Evolutionary conservation across 2,113 vertebrate genomes (phyloP).

Genomic region (Todiramphus chloris): DNA sequence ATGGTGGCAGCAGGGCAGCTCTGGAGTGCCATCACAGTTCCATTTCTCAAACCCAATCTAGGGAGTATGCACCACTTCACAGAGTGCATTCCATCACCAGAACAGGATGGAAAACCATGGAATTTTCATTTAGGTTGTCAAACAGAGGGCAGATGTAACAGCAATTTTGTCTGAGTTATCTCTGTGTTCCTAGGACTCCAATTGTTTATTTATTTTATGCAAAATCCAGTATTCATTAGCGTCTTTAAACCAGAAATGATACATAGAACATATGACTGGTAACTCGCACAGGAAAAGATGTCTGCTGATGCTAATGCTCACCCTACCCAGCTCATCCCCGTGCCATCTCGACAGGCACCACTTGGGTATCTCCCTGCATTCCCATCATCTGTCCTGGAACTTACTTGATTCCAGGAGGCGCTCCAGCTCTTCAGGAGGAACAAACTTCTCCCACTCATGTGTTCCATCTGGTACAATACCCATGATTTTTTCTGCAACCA

Average conservation of each 20-base stretch:
- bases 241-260: neutral
- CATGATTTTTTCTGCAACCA: conserved; percentile 87
- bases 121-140: neutral
- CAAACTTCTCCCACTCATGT: conserved; percentile 95
- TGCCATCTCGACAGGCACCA: neutral
- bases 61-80: neutral
- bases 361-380: neutral
- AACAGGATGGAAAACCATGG: neutral
- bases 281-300: neutral
- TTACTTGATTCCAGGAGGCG: conserved; percentile 88
- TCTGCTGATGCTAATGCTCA: neutral
- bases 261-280: neutral
- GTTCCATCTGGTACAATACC: conserved; percentile 90
- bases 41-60: neutral
- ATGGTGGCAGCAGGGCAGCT: neutral
- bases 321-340: neutral
- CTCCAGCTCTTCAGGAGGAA: conserved; percentile 89
- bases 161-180: neutral
- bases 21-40: neutral
- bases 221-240: neutral
- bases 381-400: conserved; percentile 50
- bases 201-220: neutral
- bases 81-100: neutral
- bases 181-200: neutral
- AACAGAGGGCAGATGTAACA: neutral